phyloP scores from a whole-genome alignment of 2,888 invertebrate species.

The Tanytarsus gracilentus region DNA sequence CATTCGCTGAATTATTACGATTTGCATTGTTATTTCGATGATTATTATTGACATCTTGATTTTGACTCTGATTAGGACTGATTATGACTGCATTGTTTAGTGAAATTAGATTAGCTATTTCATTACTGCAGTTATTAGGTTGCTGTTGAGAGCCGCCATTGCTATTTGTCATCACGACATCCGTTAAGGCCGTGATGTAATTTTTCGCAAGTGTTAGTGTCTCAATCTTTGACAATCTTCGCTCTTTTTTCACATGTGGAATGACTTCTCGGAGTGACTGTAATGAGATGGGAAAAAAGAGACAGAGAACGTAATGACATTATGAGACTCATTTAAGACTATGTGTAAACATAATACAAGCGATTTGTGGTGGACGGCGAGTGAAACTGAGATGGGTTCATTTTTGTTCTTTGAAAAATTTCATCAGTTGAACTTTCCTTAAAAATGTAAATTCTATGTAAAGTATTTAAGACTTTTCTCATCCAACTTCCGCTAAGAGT shows the following conservation, averaged over 20 bases:
- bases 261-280: constrained; percentile 76
- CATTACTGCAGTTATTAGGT: constrained; percentile 22
- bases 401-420: too few relatives aligned
- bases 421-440: too few relatives aligned
- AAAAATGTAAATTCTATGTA: too few relatives aligned
- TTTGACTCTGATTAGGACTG: constrained; percentile 20
- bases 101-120: constrained; percentile 24
- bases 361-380: too few relatives aligned
- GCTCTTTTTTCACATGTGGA: constrained; percentile 75
- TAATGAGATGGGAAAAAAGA: background rate
- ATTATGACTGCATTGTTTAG: constrained; percentile 26
- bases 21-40: constrained; percentile 21
- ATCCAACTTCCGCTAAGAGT: too few relatives aligned
- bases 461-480: too few relatives aligned
- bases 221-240: constrained; percentile 79
- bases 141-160: constrained; percentile 17
- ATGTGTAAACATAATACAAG: background rate
- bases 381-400: too few relatives aligned
- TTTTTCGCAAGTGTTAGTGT: constrained; percentile 81
- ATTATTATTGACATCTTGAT: constrained; percentile 28
- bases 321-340: background rate
- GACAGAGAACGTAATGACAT: background rate
- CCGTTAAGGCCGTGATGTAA: constrained; percentile 81
- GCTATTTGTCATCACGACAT: constrained; percentile 44
- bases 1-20: too few relatives aligned